These are phyloP conservation scores for Arizona elegans DNA, from an alignment of 2,113 vertebrate genomes.

Conservation along the genomic window DNA sequence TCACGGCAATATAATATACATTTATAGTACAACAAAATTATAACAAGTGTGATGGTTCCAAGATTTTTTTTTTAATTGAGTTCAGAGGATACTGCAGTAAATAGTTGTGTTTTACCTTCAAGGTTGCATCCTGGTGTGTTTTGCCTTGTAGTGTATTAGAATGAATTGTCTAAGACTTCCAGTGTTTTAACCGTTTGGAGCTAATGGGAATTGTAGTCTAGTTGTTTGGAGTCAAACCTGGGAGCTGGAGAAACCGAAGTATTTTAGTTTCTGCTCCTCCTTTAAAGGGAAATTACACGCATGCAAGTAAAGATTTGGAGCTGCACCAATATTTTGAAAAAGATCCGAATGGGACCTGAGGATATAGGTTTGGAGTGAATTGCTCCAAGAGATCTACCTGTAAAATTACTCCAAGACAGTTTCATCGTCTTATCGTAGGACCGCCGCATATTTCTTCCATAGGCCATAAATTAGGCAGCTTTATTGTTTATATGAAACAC, in stretches of 20 bases:
- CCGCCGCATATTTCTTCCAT: neutral
- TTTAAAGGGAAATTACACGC: neutral
- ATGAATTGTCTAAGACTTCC: too few relatives aligned
- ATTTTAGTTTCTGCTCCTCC: neutral
- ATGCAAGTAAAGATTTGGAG: neutral
- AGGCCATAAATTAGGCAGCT: neutral
- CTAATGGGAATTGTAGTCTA: neutral
- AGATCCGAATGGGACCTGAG: neutral
- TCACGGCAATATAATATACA: too few relatives aligned
- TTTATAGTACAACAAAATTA: neutral
- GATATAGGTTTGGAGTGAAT: constrained; percentile 1
- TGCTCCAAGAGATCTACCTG: neutral
- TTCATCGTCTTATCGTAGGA: neutral
- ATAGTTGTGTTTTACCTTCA: neutral
- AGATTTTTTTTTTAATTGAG: neutral
- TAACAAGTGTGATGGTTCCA: neutral
- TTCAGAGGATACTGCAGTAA: neutral
- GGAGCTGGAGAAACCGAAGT: neutral
- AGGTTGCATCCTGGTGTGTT: neutral
- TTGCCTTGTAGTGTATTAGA: neutral
- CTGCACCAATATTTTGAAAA: neutral
- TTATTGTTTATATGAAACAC: neutral
- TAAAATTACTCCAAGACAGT: neutral
- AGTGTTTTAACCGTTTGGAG: neutral
- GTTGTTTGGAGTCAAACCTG: neutral